Conservation (phyloP, 1,140 invertebrate genomes). For the Paralvinella palmiformis region DNA sequence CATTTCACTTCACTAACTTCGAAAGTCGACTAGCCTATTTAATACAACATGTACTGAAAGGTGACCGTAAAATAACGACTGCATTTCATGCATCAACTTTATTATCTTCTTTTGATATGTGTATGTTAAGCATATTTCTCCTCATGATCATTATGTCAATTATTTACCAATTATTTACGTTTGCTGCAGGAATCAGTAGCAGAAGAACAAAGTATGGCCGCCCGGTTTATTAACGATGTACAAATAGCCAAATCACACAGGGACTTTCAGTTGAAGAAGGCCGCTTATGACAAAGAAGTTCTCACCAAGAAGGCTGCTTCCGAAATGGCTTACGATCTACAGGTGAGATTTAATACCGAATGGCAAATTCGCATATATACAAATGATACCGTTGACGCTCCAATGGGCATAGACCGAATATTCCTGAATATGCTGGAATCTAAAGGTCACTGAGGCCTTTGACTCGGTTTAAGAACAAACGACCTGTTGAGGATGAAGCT, state of each 20-base stretch:
- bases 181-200: constrained; percentile 70
- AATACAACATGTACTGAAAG: too few species aligned
- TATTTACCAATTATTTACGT: background rate
- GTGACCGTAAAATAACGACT: too few species aligned
- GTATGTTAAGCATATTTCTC: background rate
- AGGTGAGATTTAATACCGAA: too few species aligned
- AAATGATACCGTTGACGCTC: too few species aligned
- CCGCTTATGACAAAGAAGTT: constrained; percentile 93
- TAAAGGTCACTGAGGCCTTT: too few species aligned
- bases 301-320: constrained; percentile 94
- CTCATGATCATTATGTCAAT: constrained; percentile 7
- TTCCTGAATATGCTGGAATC: too few species aligned
- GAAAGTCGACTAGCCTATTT: too few species aligned
- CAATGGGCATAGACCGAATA: too few species aligned
- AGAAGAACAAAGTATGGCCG: constrained; percentile 90
- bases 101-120: background rate
- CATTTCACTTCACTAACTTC: too few species aligned
- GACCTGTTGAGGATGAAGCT: too few species aligned
- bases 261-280: constrained; percentile 96
- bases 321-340: constrained; percentile 84
- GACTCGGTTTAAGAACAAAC: too few species aligned
- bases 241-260: constrained; percentile 93
- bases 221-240: constrained; percentile 74
- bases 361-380: too few species aligned
- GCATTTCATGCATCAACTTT: background rate